Conservation (phyloP, 2,113 vertebrate species). For the Cyphomyrus discorhynchus region DNA sequence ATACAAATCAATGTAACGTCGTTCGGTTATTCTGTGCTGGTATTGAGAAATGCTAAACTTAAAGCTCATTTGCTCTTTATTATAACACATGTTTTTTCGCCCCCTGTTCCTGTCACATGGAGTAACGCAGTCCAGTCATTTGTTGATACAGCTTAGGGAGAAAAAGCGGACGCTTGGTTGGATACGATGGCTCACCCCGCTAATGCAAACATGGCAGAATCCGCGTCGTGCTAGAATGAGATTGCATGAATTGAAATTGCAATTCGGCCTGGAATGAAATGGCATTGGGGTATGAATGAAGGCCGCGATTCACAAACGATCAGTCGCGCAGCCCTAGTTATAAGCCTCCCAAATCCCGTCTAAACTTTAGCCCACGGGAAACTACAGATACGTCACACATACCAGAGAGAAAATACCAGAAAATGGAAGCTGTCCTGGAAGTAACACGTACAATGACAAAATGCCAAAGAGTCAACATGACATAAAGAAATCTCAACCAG, state of each 20-base stretch:
- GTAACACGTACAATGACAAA: background rate
- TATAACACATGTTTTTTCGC: background rate
- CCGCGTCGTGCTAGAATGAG: background rate
- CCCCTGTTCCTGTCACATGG: background rate
- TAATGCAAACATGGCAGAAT: background rate
- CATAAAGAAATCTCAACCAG: background rate
- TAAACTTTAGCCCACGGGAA: background rate
- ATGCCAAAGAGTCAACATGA: background rate
- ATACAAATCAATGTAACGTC: background rate
- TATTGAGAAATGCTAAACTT: background rate
- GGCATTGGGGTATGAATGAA: background rate
- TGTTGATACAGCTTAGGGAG: background rate
- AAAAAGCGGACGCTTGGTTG: background rate
- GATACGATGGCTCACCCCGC: background rate
- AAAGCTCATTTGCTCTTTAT: background rate
- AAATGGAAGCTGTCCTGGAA: background rate
- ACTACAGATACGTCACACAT: background rate
- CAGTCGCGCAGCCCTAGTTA: background rate
- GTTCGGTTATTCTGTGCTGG: background rate
- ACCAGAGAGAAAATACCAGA: background rate
- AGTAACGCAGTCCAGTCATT: background rate
- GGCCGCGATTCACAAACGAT: background rate
- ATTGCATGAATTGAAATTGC: background rate
- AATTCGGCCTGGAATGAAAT: background rate
- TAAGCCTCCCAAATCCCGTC: background rate